Evolutionary conservation across 2,797 vertebrate genomes (phyloP), one percentile per base, ranked within the genome.

Genomic region (Clangula hyemalis): DNA sequence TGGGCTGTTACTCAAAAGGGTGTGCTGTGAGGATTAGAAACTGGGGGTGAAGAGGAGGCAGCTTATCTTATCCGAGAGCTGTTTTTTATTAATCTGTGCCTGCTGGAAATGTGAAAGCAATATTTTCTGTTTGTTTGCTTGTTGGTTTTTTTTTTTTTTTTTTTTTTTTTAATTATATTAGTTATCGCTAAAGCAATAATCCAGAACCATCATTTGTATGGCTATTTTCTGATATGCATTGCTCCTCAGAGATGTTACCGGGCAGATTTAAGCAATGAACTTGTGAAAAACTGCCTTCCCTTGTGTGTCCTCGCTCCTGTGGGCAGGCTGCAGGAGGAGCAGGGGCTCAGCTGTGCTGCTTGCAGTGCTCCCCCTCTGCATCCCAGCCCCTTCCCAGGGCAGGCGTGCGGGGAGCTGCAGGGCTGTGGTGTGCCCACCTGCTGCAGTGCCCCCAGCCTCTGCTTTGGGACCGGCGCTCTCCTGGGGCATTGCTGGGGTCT

Each of bases 391-490:
- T 61, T 78, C 21, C 53, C n/a, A 43, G 43, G 34, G 19, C 58
- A 30, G 5, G 6, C 0, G 1, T 30, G 10, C 4, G 0, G 1
- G 30, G 39, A 21, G 11, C 43, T 89, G 39, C 54, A 8, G 45
- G 27, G 36, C 20, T 78, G 73, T 21, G 18, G 12, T 30, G 36
- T 39, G 10, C 25, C 61, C 54, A 15, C 11, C n/a, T 69, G 17
- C 38, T 16, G 51, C 25, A 34, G 41, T 2, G 10, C 32, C 28
- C 38, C 17, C 14, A 43, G 49, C 32, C n/a, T 84, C 49, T 45
- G 5, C 38, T 56, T 8, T 2, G 8, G 49, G 20, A 49, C 18
- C 0, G 2, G 8, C 58, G 8, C 4, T 57, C 17, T 75, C 34
- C 28, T 36, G 84, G 51, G 13, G 13, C 47, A 20, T 14, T 39